Base-by-base conservation (phyloP, 2,797 vertebrate genomes). In the Eulemur rubriventer region DNA sequence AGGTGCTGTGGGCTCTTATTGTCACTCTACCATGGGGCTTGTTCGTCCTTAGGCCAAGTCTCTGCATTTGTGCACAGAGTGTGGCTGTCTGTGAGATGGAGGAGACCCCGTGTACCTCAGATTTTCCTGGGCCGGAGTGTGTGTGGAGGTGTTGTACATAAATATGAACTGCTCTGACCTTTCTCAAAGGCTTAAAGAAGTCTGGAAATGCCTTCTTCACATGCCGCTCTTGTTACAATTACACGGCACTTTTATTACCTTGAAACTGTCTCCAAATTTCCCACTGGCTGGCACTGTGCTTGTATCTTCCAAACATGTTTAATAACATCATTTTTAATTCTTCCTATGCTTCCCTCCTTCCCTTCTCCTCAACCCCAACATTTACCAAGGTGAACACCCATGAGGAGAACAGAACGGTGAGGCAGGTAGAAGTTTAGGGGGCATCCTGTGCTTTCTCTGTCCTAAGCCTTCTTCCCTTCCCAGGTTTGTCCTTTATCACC, bases 111-210 rank as follows among this genome's bases (percentile, higher is more conserved):
- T 92, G 52, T 94, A 94, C 78, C 79, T 90, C 80, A 83, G n/a
- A 75, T 75, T 88, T 78, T 95, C 92, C 79, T 80, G 63, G 17
- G 30, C 38, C 91, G 57, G 43, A 65, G 33, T 85, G 38, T 82
- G 46, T 65, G 20, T 50, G 67, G 24, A 88, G 73, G 55, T 92
- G 79, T 75, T 79, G 2, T 80, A 79, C 72, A 73, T 83, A 94
- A 95, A 93, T 33, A 91, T 79, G 48, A 96, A 78, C 35, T 72
- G 41, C 63, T 86, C 81, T 88, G 67, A 92, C 83, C 78, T 84
- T 94, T 95, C 73, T 89, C 43, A 73, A 84, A 92, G 61, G 48
- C 81, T 87, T 90, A 63, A 96, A 94, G 48, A 84, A 50, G 13
- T 94, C 69, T 78, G 76, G 26, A 18, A 52, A 70, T 17, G 80